Conservation (phyloP, 2,113 vertebrate species). For the Archilochus colubris region DNA sequence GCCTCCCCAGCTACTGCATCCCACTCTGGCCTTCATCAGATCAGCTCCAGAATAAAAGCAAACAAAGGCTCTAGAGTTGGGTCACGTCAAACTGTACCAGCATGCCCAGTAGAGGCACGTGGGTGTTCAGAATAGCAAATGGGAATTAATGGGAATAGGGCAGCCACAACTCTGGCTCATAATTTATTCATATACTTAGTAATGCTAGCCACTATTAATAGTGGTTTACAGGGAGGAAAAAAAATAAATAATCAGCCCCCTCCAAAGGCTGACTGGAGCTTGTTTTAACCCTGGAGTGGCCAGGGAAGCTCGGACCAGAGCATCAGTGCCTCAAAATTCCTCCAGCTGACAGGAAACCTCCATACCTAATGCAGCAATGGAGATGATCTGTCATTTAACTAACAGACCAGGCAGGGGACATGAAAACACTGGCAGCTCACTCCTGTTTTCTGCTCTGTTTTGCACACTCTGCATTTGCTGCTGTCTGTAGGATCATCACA, state of each 20-base stretch:
- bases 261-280: not conserved
- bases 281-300: not conserved
- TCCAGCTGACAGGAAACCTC: not conserved
- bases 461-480: not conserved
- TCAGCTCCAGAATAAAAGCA: not conserved
- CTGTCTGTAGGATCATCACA: not conserved
- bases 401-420: not conserved
- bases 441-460: not conserved
- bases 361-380: not conserved
- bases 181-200: slow-evolving; percentile 41
- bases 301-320: not conserved
- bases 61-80: not conserved
- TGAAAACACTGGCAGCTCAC: not conserved
- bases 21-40: accelerated
- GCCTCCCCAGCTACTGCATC: not conserved
- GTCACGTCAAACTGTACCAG: accelerated
- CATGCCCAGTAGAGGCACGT: not conserved
- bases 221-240: not conserved
- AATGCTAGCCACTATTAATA: slow-evolving; percentile 33
- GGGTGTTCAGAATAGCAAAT: not conserved
- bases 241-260: not conserved
- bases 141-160: slow-evolving; percentile 28
- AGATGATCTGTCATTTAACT: not conserved
- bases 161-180: slow-evolving; percentile 13
- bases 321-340: not conserved